Base-by-base conservation (phyloP, 2,888 invertebrate genomes). In the Pogonocherus hispidulus region DNA sequence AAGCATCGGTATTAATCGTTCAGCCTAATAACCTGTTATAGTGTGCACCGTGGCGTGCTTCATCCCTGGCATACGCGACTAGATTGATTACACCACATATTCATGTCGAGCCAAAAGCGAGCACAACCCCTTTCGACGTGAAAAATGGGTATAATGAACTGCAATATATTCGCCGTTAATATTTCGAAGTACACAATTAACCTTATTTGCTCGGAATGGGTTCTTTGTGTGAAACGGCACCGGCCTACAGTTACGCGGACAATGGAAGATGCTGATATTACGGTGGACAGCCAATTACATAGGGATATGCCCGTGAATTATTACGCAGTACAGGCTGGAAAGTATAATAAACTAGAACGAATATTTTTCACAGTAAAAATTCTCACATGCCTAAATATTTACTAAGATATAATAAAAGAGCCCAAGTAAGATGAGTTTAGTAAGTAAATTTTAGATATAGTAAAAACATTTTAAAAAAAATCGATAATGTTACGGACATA, bases 211-310 rank as follows among this genome's bases (percentile, higher is more conserved):
- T 19, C 20, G 14, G 14, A 47, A 47, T 47, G 19, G 20, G n/a
- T 19, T 19, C 20, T 18, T 20, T n/a, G 20, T 35, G 37, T 3
- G 35, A 9, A 18, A 11, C 16, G 32, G 32, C 41, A 32, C 47
- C 19, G 27, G 32, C 47, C 47, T 41, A 23, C 57, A 16, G 23
- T 22, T 44, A 57, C 16, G 18, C 46, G 32, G 47, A 59, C 59
- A 59, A 59, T 59, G 59, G 59, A 14, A 27, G 59, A 49, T 32
- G 47, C 19, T 19, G 20, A 47, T 41, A 59, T 59, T 59, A 59
- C 20, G 19, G 23, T 19, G 47, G 32, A 27, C 32, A 27, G 47
- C 32, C 59, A 59, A 59, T 59, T 59, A 59, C 47, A 59, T 18
- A 11, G 27, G 47, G 59, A 49, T 59, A 59, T 47, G 16, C 59